phyloP scores from a whole-genome alignment of 2,888 invertebrate species.

The Oligia fasciuncula region DNA sequence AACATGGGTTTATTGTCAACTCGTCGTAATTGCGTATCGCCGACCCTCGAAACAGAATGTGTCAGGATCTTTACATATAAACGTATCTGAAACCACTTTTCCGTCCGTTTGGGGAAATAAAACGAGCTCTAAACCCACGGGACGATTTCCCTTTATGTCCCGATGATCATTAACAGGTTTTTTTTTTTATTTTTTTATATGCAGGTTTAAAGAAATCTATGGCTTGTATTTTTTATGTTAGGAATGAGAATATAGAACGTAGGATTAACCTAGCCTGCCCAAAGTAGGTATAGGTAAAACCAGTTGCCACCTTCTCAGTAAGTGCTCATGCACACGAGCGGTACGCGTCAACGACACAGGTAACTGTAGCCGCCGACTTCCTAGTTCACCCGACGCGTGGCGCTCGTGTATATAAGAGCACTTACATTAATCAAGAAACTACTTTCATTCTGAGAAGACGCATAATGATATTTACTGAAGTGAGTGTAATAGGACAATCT shows the following conservation, averaged over 20 bases:
- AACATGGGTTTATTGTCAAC: slow-evolving; percentile 29
- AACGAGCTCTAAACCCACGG: slow-evolving; percentile 45
- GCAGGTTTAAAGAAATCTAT: slow-evolving; percentile 25
- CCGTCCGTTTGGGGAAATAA: slow-evolving; percentile 40
- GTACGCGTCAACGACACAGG: too few species aligned
- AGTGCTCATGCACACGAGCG: too few species aligned
- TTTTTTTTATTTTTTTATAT: background rate
- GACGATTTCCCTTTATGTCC: slow-evolving; percentile 53
- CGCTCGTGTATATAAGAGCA: background rate
- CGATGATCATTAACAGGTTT: slow-evolving; percentile 52
- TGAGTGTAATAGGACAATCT: background rate
- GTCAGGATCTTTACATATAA: slow-evolving; percentile 52
- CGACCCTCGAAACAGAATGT: slow-evolving; percentile 38
- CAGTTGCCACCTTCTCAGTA: background rate
- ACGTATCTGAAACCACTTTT: slow-evolving; percentile 48
- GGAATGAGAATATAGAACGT: background rate
- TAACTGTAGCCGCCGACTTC: background rate
- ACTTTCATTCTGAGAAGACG: background rate
- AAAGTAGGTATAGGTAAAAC: background rate
- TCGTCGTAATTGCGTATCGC: slow-evolving; percentile 29
- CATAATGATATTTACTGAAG: background rate
- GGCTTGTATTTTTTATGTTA: background rate
- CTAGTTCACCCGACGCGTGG: too few species aligned
- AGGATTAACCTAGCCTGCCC: background rate
- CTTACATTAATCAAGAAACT: background rate